Evolutionary conservation across 1,140 invertebrate species (phyloP), one percentile per base, ranked within the genome.

Genomic region (Drosophila repleta): DNA sequence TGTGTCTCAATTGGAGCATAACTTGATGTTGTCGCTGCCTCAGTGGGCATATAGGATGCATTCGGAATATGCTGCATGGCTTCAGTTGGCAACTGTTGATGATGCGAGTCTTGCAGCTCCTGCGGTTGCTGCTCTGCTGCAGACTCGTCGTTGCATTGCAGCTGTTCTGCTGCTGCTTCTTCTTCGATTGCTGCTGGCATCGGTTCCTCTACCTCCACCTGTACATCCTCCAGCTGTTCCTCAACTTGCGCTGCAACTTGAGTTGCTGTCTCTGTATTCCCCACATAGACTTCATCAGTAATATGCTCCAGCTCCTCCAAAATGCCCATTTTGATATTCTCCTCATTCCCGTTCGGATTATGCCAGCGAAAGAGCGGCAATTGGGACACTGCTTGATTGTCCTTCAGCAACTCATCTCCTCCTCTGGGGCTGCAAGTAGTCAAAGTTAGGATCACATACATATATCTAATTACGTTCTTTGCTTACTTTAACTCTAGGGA

Each of bases 331-430:
- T 85, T 74, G 5, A 39, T 20, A 3, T 45, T 24, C 0, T n/a
- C 3, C 4, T 52, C 32, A 18, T 24, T 41, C 11, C 3, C 15
- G 11, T 60, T 20, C 1, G 83, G 78, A 45, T 73, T 64, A 39
- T 88, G 82, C 78, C 78, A 87, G 6, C 64, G 67, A 11, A 79
- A 60, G 6, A 67, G 26, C 11, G 57, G 58, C 41, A 70, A 41
- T 7, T 76, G 62, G 1, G 35, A 43, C 17, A 64, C 24, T 18
- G 41, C 32, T 5, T 48, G 24, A 13, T 8, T 15, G 5, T 32
- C 20, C 8, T 32, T 4, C 26, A 51, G 2, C 43, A 51, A 11
- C 18, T 55, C 32, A 1, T 48, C 56, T 41, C 10, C 8, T 1
- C 18, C 29, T 20, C 4, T 17, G 6, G 15, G 18, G 8, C 70